Percentiles rank a stretch among this genome's conserved stretches.
Evolutionary conservation across 2,797 vertebrate genomes (phyloP).

Genomic region (Catharus ustulatus): DNA sequence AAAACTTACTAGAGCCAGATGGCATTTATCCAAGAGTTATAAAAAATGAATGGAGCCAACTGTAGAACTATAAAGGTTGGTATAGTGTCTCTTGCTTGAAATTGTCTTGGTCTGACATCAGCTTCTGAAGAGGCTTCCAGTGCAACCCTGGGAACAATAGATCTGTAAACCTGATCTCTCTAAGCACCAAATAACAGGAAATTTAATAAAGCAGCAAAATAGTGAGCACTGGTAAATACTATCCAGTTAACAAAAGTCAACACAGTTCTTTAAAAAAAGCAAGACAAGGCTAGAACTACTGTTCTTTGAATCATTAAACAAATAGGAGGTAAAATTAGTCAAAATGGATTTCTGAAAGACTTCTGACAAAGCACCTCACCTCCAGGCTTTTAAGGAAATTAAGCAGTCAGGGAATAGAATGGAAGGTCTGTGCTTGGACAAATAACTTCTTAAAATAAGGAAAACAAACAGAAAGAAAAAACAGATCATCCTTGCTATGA

Average conservation of each 20-base stretch:
- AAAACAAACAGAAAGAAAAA: background rate
- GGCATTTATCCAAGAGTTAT: background rate
- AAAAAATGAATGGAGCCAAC: background rate
- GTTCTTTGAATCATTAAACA: background rate
- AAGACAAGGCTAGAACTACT: background rate
- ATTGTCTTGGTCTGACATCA: background rate
- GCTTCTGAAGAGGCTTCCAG: background rate
- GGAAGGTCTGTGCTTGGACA: background rate
- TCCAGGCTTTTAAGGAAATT: background rate
- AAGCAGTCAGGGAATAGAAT: background rate
- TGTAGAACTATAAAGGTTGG: background rate
- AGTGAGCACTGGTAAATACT: background rate
- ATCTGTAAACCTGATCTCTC: background rate
- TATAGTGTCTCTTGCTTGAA: background rate
- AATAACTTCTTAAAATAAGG: background rate
- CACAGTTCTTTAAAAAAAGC: background rate
- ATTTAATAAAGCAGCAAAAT: background rate
- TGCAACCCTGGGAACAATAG: background rate
- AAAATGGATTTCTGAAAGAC: background rate
- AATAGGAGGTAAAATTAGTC: fast-evolving
- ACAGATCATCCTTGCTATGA: background rate
- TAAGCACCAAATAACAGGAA: background rate
- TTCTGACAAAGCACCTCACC: background rate
- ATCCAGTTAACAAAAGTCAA: background rate
- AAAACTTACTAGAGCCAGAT: background rate